Evolutionary conservation across 2,888 invertebrate genomes (phyloP).

Genomic region (Thumatha senex): DNA sequence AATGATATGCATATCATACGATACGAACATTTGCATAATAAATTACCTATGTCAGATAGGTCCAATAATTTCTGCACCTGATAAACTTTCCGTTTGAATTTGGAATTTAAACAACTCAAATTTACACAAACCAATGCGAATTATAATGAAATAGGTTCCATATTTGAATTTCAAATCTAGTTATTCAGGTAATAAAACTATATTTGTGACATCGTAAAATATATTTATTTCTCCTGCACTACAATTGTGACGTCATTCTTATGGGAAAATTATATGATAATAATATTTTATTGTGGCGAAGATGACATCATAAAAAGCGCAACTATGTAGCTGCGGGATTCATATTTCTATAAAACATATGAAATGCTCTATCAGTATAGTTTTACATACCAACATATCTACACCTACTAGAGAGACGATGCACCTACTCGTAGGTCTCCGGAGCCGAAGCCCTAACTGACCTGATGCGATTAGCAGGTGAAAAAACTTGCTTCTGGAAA

Average conservation of each 20-base stretch:
- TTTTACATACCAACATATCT: neutral
- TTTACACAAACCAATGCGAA: conserved; percentile 1
- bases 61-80: neutral
- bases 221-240: conserved; percentile 22
- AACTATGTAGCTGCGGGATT: conserved; percentile 1
- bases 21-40: neutral
- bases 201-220: conserved; percentile 37
- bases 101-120: conserved; percentile 4
- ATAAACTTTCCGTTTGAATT: neutral
- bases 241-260: conserved; percentile 32
- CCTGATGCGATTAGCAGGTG: too few relatives aligned
- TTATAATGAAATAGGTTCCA: conserved; percentile 4
- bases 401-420: too few relatives aligned
- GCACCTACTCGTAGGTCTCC: too few relatives aligned
- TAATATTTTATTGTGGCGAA: conserved; percentile 30
- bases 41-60: neutral
- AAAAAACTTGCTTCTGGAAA: too few relatives aligned
- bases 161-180: conserved; percentile 25
- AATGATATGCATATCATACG: neutral
- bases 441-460: too few relatives aligned
- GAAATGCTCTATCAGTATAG: neutral
- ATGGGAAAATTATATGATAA: conserved; percentile 16
- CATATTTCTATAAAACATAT: neutral
- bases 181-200: conserved; percentile 35
- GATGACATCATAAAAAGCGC: conserved; percentile 10